phyloP scores from a whole-genome alignment of 2,797 vertebrate genomes.

The Scleropages formosus region DNA sequence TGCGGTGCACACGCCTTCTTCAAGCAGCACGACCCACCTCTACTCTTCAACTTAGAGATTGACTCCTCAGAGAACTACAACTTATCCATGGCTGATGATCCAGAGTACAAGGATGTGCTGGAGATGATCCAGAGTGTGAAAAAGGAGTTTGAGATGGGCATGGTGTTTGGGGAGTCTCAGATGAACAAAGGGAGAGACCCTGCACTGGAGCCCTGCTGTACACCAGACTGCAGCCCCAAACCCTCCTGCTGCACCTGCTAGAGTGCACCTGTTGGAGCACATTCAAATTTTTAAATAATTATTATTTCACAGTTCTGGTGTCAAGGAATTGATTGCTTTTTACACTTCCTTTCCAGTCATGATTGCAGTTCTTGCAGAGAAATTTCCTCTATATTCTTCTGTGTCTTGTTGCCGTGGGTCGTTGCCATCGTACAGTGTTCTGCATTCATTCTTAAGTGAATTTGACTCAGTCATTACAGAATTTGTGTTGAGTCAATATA shows the following conservation, averaged over 20 bases:
- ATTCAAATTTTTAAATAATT: background rate
- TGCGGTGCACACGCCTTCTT: constrained; percentile 66
- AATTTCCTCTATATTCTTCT: background rate
- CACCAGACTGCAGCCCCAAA: constrained; percentile 71
- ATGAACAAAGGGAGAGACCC: constrained; percentile 70
- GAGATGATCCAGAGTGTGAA: constrained; percentile 68
- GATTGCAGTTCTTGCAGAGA: background rate
- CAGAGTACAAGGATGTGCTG: constrained; percentile 60
- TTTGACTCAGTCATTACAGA: background rate
- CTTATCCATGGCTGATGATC: constrained; percentile 41
- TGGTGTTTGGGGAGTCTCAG: constrained; percentile 85
- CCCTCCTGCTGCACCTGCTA: constrained; percentile 76
- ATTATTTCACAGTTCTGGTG: too few species aligned
- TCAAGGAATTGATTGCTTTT: too few species aligned
- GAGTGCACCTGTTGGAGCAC: background rate
- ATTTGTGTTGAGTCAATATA: too few species aligned
- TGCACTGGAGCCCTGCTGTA: constrained; percentile 78
- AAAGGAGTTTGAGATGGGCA: constrained; percentile 71
- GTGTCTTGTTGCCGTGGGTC: background rate
- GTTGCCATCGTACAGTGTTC: background rate
- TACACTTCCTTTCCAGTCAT: too few species aligned
- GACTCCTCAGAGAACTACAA: constrained; percentile 88
- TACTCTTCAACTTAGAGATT: constrained; percentile 83
- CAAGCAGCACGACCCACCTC: constrained; percentile 75
- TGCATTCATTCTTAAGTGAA: background rate